Base-by-base conservation (phyloP, 2,113 vertebrate species). In the Apeltes quadracus region DNA sequence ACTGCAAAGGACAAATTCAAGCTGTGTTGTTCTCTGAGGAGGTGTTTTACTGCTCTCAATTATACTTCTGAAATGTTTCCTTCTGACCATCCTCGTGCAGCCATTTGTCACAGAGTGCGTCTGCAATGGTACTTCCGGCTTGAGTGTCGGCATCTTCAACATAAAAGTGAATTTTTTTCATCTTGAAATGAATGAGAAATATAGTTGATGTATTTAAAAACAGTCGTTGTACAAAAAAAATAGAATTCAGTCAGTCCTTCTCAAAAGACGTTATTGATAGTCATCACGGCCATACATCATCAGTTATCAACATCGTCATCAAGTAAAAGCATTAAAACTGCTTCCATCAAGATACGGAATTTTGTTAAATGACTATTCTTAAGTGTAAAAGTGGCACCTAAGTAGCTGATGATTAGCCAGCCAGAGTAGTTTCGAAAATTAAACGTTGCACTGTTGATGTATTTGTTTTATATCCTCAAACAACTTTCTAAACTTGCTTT, bases 91-190 rank as follows among this genome's bases (percentile, higher is more conserved):
- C 18, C 9, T n/a, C 16, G 32, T 25, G 18, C 51, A 41, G 12
- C 27, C 51, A 18, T 29, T 67, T 22, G 38, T 44, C 23, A 57
- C 2, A 59, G 10, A 63, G 32, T 54, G 34, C 59, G 25, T 55
- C 7, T 48, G 41, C 51, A 25, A 29, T 22, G 15, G 27, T 29
- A 43, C 54, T 51, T 74, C 70, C 57, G 43, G 36, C 2, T 18
- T 58, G 14, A 76, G 8, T 41, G 12, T 38, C 1, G 46, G 8
- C 16, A 34, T 65, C 38, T 69, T 82, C 70, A 82, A 58, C 18
- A 62, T 82, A 74, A 84, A 78, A 65, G 57, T 12, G 23, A 16
- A 11, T 22, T 3, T 38, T 16, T 18, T 59, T 32, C 41, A 18
- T 55, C 9, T 1, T 2, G 4, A 23, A 29, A 3, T 22, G 38